Evolutionary conservation across 2,888 invertebrate genomes (phyloP), one percentile per base, ranked within the genome.

Genomic region (Rhaphigaster nebulosa): DNA sequence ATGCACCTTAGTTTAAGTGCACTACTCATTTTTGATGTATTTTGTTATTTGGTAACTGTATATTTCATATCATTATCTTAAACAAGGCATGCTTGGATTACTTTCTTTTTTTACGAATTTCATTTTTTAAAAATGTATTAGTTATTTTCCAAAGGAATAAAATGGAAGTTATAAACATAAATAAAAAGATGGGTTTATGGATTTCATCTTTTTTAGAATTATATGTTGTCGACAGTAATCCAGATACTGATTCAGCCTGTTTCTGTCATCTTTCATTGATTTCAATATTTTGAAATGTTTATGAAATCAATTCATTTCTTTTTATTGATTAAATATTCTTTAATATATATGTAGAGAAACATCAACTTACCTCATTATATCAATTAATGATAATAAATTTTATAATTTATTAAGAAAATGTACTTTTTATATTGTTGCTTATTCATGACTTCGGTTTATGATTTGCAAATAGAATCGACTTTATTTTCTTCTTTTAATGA

Each of bases 1-100:
- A 4, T 84, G 45, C 84, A 84, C 45, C 84, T 84, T 84, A 84
- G 45, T 84, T 84, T 84, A 80, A 80, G 80, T 80, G 29, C 45
- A 84, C 84, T 45, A 84, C 45, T 84, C 84, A 84, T 84, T 4
- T n/a, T 84, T 45, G 10, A 84, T 45, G 84, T 84, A 84, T 45
- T 84, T 84, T 45, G 1, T 70, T 70, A 26, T 80, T 41, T 80
- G 38, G 34, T 70, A 41, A 80, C 20, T 80, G 0, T 41, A 41
- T 23, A 84, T 84, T 84, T 84, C 5, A 41, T 26, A 45, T 10
- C n/a, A 26, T 84, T 84, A 84, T 45, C 15, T 45, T 45, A 84
- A 84, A 34, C 1, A 84, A 84, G 12, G n/a, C 13, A 84, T 1
- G 41, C 41, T 80, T 15, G 0, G 12, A 29, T 70, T 80, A 26